These are phyloP conservation scores for Drosophila affinis DNA, from an alignment of 2,888 invertebrate genomes.

Conservation along the genomic window DNA sequence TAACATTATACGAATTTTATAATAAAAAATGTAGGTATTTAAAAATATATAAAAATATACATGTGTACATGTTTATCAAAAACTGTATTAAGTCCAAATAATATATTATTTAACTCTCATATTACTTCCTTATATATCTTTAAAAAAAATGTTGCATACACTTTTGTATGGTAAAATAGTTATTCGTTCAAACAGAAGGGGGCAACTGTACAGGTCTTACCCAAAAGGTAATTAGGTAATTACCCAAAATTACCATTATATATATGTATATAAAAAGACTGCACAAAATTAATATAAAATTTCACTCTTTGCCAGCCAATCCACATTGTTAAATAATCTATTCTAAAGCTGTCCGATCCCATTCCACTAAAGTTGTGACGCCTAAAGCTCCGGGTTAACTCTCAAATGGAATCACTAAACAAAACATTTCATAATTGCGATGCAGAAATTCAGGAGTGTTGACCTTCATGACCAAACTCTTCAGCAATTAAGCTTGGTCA, in stretches of 20 bases:
- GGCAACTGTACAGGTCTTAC: too few relatives aligned
- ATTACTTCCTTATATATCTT: neutral
- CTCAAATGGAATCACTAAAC: neutral
- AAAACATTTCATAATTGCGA: constrained; percentile 5
- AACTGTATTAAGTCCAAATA: too few relatives aligned
- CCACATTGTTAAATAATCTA: neutral
- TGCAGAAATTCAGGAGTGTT: neutral
- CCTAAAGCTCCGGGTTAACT: neutral
- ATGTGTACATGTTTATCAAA: too few relatives aligned
- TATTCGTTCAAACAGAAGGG: too few relatives aligned
- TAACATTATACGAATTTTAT: too few relatives aligned
- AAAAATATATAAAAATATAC: too few relatives aligned
- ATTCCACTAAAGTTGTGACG: neutral
- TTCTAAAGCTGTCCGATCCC: neutral
- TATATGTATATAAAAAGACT: neutral
- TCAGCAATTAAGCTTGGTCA: constrained; percentile 8
- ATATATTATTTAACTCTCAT: too few relatives aligned
- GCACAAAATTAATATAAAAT: neutral
- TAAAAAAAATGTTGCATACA: neutral
- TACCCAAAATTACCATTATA: neutral
- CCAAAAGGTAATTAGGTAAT: too few relatives aligned
- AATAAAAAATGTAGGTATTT: too few relatives aligned
- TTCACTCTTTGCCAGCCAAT: neutral
- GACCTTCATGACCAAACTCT: neutral
- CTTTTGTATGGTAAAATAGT: neutral